These are phyloP conservation scores for Alaudala cheleensis DNA, from an alignment of 2,113 vertebrate genomes.

Conservation along the genomic window DNA sequence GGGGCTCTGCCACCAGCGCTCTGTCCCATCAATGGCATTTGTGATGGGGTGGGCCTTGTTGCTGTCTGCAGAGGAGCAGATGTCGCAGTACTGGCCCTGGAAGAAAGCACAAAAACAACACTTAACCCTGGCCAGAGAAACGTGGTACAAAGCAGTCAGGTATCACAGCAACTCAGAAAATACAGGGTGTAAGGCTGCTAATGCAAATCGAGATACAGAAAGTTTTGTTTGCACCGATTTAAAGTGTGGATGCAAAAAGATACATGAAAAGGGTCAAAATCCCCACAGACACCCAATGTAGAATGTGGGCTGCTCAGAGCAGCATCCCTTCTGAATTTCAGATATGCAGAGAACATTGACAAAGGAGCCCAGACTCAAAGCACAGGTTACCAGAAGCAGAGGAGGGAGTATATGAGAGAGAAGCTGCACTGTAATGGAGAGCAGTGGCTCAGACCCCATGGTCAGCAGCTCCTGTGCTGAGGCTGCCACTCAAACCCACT, in stretches of 20 bases:
- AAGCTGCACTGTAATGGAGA: background rate
- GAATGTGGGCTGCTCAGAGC: background rate
- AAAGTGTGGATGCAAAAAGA: background rate
- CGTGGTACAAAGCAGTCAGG: background rate
- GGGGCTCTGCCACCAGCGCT: constrained; percentile 99
- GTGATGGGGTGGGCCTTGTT: constrained; percentile 91
- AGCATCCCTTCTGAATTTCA: background rate
- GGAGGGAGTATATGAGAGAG: background rate
- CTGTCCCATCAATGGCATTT: constrained; percentile 95
- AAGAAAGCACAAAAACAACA: background rate
- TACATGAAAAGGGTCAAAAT: background rate
- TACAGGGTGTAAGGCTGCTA: fast-evolving
- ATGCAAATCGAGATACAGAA: background rate
- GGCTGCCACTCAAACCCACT: background rate
- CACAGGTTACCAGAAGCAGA: background rate
- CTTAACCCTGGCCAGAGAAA: background rate
- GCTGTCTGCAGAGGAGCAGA: constrained; percentile 82
- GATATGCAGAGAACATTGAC: fast-evolving
- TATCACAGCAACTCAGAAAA: background rate
- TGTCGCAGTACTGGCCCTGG: constrained; percentile 97
- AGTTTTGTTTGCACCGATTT: background rate
- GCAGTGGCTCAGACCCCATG: background rate
- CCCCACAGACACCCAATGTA: background rate
- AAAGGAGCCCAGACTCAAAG: background rate
- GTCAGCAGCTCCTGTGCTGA: background rate